Evolutionary conservation across 2,888 invertebrate species (phyloP).

Genomic region (Oxytorus armatus): DNA sequence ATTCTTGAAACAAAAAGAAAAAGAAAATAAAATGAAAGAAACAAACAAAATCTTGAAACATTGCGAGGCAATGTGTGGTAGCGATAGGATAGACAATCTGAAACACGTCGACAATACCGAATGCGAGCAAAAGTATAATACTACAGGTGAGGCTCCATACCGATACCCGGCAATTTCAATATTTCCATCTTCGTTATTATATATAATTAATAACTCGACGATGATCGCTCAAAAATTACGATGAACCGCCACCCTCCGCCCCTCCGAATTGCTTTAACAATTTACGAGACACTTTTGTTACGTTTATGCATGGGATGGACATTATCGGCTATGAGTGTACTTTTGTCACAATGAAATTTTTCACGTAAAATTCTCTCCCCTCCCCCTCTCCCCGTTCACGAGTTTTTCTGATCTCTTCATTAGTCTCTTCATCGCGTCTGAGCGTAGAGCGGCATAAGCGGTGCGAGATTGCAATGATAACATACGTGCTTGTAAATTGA

Average conservation of each 20-base stretch:
- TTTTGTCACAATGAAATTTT: too few species aligned
- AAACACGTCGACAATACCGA: conserved; percentile 80
- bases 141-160: conserved; percentile 82
- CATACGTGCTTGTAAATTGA: conserved; percentile 12
- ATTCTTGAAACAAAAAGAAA: conserved; percentile 50
- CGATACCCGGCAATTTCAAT: conserved; percentile 65
- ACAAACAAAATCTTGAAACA: conserved; percentile 71
- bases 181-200: conserved; percentile 55
- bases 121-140: conserved; percentile 80
- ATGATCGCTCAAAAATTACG: conserved; percentile 31
- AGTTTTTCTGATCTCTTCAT: too few species aligned
- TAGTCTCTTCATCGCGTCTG: too few species aligned
- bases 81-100: conserved; percentile 71
- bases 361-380: too few species aligned
- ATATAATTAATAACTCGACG: conserved; percentile 33
- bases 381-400: too few species aligned
- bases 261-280: background rate
- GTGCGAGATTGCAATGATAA: conserved; percentile 22
- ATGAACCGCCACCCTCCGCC: background rate
- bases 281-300: conserved; percentile 21
- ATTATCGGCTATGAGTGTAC: background rate
- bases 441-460: too few species aligned
- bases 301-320: background rate
- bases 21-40: conserved; percentile 69
- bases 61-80: conserved; percentile 69